Evolutionary conservation across 2,113 vertebrate genomes (phyloP).

Genomic region (Callionymus lyra): DNA sequence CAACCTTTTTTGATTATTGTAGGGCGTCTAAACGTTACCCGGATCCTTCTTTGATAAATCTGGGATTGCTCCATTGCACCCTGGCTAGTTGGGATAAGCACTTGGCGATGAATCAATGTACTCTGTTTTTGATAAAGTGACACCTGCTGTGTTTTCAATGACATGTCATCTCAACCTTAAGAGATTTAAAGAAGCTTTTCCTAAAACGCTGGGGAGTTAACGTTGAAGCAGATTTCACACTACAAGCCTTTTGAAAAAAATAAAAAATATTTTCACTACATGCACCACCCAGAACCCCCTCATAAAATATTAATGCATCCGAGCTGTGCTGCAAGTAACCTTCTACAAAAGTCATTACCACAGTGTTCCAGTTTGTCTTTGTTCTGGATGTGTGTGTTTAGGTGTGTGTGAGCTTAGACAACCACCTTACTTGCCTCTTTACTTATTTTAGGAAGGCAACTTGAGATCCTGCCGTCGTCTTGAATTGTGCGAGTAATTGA

Average conservation of each 20-base stretch:
- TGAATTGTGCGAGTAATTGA: conserved; percentile 19
- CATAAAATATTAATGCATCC: conserved; percentile 51
- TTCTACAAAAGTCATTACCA: conserved; percentile 39
- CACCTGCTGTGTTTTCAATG: too few relatives aligned
- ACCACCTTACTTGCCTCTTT: conserved; percentile 6
- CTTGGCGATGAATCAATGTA: too few relatives aligned
- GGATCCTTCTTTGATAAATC: too few relatives aligned
- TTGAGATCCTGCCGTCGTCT: conserved; percentile 17
- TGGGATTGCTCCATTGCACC: too few relatives aligned
- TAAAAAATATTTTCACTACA: conserved; percentile 17
- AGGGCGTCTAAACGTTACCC: too few relatives aligned
- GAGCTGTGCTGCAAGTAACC: conserved; percentile 36
- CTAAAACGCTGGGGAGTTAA: too few relatives aligned
- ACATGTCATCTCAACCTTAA: too few relatives aligned
- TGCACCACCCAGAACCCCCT: conserved; percentile 33
- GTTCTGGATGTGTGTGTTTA: conserved; percentile 12
- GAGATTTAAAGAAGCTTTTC: conserved; percentile 2
- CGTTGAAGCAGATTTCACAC: too few relatives aligned
- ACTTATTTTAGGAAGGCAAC: conserved; percentile 14
- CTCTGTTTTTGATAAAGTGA: too few relatives aligned
- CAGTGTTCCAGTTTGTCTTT: conserved; percentile 2
- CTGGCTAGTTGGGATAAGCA: too few relatives aligned
- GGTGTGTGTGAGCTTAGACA: conserved; percentile 8
- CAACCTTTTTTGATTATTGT: too few relatives aligned
- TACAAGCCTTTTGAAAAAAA: conserved; percentile 23